These are phyloP conservation scores for Trichopria drosophilae DNA, from an alignment of 2,888 invertebrate genomes.

Conservation along the genomic window DNA sequence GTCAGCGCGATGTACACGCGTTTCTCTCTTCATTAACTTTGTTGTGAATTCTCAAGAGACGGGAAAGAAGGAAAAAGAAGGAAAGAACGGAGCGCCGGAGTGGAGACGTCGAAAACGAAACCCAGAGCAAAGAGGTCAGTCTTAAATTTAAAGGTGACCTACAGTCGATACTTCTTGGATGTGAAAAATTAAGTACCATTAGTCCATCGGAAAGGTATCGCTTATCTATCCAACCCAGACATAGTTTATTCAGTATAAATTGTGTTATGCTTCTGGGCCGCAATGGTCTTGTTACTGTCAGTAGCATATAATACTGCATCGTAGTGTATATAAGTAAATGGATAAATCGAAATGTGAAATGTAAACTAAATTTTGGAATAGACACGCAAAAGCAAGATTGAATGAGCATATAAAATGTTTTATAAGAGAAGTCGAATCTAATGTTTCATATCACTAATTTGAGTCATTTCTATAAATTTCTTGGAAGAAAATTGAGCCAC, in stretches of 20 bases:
- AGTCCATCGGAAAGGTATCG: constrained; percentile 30
- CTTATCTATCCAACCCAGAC: constrained; percentile 1
- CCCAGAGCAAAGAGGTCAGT: constrained; percentile 3
- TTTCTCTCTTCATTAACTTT: too few relatives aligned
- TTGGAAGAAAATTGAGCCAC: too few relatives aligned
- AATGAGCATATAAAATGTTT: too few relatives aligned
- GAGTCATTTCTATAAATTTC: too few relatives aligned
- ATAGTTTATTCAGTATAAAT: neutral
- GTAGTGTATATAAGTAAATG: neutral
- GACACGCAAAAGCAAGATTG: too few relatives aligned
- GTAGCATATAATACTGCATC: neutral
- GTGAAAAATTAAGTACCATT: constrained; percentile 27
- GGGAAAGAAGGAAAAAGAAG: neutral
- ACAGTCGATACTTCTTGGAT: constrained; percentile 15
- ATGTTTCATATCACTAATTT: too few relatives aligned
- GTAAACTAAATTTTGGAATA: too few relatives aligned
- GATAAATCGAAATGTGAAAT: neutral
- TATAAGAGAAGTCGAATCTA: too few relatives aligned
- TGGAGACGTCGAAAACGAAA: neutral
- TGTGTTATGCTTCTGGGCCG: neutral
- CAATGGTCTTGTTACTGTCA: neutral
- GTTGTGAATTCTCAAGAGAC: too few relatives aligned
- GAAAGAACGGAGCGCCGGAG: neutral
- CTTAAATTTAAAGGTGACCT: constrained; percentile 10
- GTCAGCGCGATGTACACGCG: too few relatives aligned